Evolutionary conservation across 2,888 invertebrate genomes (phyloP).

Genomic region (Andrena flavipes): DNA sequence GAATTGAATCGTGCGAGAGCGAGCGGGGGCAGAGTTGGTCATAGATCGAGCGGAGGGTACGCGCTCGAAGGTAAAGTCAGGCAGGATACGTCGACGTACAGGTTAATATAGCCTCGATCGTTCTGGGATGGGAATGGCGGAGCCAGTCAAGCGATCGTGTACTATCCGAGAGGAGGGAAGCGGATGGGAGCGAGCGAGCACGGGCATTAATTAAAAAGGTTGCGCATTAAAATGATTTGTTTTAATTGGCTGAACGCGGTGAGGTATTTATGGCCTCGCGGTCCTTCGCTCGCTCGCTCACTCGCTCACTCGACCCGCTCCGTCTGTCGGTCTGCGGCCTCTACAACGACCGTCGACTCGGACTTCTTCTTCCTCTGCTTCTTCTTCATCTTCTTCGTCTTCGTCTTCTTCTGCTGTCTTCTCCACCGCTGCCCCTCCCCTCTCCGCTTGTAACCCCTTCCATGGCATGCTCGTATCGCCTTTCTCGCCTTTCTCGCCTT

Average conservation of each 20-base stretch:
- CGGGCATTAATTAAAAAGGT: conserved; percentile 85
- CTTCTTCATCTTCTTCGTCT: conserved; percentile 43
- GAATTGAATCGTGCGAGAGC: conserved; percentile 10
- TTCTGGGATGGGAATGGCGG: conserved; percentile 72
- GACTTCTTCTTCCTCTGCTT: conserved; percentile 50
- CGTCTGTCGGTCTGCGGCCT: conserved; percentile 78
- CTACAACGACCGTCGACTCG: conserved; percentile 69
- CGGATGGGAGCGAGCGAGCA: conserved; percentile 81
- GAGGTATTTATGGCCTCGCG: conserved; percentile 84
- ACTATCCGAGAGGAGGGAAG: conserved; percentile 72
- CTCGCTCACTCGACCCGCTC: conserved; percentile 40
- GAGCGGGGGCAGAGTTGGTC: conserved; percentile 27
- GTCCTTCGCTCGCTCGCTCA: conserved; percentile 77
- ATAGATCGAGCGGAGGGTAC: conserved; percentile 27
- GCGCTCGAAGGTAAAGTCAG: conserved; percentile 52
- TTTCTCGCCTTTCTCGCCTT: conserved; percentile 41
- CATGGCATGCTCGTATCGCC: conserved; percentile 44
- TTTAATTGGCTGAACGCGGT: conserved; percentile 85
- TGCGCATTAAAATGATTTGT: conserved; percentile 85
- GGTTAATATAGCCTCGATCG: conserved; percentile 74
- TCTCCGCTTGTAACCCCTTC: conserved; percentile 26
- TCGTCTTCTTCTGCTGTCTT: conserved; percentile 38
- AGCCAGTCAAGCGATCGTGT: conserved; percentile 69
- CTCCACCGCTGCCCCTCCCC: conserved; percentile 45
- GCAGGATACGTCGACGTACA: conserved; percentile 65